phyloP scores from a whole-genome alignment of 2,888 invertebrate species.

The Junonia oenone region DNA sequence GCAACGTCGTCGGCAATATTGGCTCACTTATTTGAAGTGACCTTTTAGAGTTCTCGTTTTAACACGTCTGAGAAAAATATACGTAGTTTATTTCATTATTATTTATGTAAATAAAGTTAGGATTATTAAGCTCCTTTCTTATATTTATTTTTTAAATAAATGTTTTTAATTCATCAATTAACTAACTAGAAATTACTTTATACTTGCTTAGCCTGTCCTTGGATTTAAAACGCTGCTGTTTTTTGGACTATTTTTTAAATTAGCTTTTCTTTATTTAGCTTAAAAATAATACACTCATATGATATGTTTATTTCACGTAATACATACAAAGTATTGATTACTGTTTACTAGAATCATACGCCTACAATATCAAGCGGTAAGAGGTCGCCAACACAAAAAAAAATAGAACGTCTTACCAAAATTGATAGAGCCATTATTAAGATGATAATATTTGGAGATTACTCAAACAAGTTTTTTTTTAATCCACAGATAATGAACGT shows the following conservation, averaged over 20 bases:
- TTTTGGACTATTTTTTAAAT: too few species aligned
- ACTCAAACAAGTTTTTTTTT: conserved; percentile 2
- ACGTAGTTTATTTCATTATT: not conserved
- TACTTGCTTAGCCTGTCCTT: too few species aligned
- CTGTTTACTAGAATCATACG: too few species aligned
- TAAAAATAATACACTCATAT: too few species aligned
- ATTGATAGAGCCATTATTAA: conserved; percentile 13
- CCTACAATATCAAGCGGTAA: not conserved
- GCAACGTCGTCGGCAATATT: not conserved
- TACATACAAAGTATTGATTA: too few species aligned
- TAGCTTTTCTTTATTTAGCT: too few species aligned
- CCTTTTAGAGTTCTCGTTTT: not conserved
- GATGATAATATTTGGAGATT: conserved; percentile 15
- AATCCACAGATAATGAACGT: conserved; percentile 24
- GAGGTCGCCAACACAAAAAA: not conserved
- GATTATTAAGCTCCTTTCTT: too few species aligned
- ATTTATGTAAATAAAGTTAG: not conserved
- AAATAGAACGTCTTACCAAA: not conserved
- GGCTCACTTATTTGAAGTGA: not conserved
- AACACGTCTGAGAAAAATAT: conserved; percentile 19
- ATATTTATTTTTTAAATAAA: too few species aligned
- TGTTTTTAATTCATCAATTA: too few species aligned
- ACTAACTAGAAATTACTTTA: too few species aligned
- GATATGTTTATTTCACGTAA: too few species aligned
- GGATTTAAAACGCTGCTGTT: too few species aligned